phyloP scores from a whole-genome alignment of 2,797 vertebrate genomes.

The Melanotaenia trifasciata region DNA sequence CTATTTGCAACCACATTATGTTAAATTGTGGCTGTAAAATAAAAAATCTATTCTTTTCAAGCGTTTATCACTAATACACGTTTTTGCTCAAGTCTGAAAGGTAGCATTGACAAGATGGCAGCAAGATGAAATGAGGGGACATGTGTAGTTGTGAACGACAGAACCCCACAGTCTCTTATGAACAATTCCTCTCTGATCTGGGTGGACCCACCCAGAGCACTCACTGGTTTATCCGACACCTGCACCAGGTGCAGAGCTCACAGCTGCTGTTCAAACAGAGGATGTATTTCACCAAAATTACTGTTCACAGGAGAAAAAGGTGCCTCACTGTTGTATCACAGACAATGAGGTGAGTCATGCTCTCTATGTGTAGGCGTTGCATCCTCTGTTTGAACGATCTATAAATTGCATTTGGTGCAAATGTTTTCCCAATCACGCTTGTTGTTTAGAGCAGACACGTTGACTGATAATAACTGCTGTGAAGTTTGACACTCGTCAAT shows the following conservation, averaged over 20 bases:
- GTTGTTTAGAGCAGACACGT: slow-evolving; percentile 45
- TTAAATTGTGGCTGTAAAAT: background rate
- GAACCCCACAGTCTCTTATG: slow-evolving; percentile 86
- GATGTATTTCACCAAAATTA: slow-evolving; percentile 36
- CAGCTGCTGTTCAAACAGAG: slow-evolving; percentile 63
- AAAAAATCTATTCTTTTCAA: slow-evolving; percentile 16
- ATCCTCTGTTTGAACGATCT: slow-evolving; percentile 52
- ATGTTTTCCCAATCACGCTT: slow-evolving; percentile 60
- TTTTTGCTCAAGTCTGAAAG: slow-evolving; percentile 53
- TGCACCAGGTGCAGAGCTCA: slow-evolving; percentile 66
- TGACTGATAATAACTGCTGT: slow-evolving; percentile 39
- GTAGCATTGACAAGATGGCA: slow-evolving; percentile 59
- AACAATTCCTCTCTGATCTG: slow-evolving; percentile 78
- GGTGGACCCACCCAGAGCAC: slow-evolving; percentile 62
- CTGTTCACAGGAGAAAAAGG: slow-evolving; percentile 55
- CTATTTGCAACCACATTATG: no score
- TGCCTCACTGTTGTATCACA: slow-evolving; percentile 50
- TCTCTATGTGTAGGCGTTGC: slow-evolving; percentile 50
- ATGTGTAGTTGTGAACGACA: slow-evolving; percentile 79
- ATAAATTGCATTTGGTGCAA: slow-evolving; percentile 58
- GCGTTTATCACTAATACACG: slow-evolving; percentile 23
- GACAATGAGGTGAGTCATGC: slow-evolving; percentile 51
- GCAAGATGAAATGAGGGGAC: slow-evolving; percentile 77
- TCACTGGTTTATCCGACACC: slow-evolving; percentile 57
- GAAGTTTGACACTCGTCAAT: slow-evolving; percentile 34